Evolutionary conservation across 2,113 vertebrate genomes (phyloP).

Genomic region (Alligator sinensis): DNA sequence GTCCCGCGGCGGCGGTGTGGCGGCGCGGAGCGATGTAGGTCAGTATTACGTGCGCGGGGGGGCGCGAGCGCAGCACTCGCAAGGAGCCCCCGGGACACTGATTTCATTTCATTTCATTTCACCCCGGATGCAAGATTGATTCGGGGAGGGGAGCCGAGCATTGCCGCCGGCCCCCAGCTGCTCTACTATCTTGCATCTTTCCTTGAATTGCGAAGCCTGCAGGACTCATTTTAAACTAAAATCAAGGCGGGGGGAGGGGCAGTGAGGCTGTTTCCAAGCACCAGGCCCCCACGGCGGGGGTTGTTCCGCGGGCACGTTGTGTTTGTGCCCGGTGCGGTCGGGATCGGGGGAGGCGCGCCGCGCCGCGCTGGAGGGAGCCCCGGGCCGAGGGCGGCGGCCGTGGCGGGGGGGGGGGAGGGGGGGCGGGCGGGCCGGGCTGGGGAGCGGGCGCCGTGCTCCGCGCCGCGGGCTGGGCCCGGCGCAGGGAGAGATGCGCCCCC

Average conservation of each 20-base stretch:
- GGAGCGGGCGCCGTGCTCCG: background rate
- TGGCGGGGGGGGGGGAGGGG: background rate
- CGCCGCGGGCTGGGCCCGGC: background rate
- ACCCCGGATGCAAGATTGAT: no score
- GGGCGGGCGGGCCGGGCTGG: background rate
- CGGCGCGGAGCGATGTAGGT: constrained; percentile 18
- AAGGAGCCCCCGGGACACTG: background rate
- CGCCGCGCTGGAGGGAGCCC: background rate
- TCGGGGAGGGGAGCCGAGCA: no score
- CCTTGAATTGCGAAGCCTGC: no score
- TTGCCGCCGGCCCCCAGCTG: no score
- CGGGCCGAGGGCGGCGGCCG: background rate
- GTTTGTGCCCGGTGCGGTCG: background rate
- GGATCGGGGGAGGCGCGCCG: background rate
- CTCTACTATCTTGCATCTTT: no score
- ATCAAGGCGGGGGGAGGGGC: no score
- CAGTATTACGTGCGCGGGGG: constrained; percentile 8
- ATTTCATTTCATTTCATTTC: no score
- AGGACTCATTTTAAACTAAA: no score
- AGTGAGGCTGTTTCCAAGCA: no score
- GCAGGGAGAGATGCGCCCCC: constrained; percentile 33
- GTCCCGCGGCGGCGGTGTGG: background rate
- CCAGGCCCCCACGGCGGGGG: no score
- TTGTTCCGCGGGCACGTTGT: no score
- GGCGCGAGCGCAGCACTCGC: background rate